Evolutionary conservation across 1,140 invertebrate genomes (phyloP).

Genomic region (Rhopalosiphum padi): DNA sequence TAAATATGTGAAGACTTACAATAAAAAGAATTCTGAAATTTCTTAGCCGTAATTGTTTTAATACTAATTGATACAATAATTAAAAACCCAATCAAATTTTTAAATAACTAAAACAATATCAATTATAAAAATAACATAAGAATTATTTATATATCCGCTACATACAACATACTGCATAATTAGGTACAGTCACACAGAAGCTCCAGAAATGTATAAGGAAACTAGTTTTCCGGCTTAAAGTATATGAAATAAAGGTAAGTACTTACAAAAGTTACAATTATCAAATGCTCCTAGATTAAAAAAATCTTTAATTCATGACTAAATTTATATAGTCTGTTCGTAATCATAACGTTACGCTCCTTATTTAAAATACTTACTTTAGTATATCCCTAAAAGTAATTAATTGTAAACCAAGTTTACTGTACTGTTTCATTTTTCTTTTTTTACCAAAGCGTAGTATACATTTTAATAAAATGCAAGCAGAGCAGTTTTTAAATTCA

Average conservation of each 20-base stretch:
- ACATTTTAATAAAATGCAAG: too few relatives aligned
- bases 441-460: too few relatives aligned
- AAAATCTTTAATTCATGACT: background rate
- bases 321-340: too few relatives aligned
- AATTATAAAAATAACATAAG: background rate
- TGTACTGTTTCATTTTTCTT: too few relatives aligned
- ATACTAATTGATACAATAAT: background rate
- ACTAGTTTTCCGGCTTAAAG: background rate
- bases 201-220: background rate
- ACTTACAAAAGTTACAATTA: background rate
- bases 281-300: background rate
- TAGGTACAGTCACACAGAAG: background rate
- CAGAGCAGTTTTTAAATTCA: background rate
- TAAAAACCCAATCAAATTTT: background rate
- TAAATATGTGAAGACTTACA: background rate
- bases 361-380: too few relatives aligned
- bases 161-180: background rate
- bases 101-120: background rate
- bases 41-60: background rate
- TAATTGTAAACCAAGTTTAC: too few relatives aligned
- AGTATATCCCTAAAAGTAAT: too few relatives aligned
- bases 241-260: background rate
- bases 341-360: too few relatives aligned
- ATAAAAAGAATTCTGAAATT: background rate
- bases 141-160: background rate